A percentile compares a stretch with the other conserved stretches of the same genome.
Conservation (phyloP, 2,113 vertebrate species). For the Neotoma lepida region DNA sequence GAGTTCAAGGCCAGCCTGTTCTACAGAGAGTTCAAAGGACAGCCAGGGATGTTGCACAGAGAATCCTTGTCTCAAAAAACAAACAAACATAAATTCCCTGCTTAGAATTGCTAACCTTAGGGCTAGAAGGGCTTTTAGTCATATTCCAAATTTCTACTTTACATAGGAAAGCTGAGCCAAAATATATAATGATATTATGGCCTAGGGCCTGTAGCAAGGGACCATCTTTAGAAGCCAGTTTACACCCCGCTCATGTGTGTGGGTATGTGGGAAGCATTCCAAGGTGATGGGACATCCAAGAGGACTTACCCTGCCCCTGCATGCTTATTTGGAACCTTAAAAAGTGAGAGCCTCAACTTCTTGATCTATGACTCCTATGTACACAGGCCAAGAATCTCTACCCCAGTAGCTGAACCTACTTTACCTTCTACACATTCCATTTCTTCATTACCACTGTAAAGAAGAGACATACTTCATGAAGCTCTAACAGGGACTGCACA, state of each 20-base stretch:
- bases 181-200: background rate
- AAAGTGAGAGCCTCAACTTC: background rate
- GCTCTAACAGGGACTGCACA: background rate
- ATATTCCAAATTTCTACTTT: conserved; percentile 1
- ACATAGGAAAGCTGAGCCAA: background rate
- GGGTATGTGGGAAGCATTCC: background rate
- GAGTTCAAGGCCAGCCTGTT: background rate
- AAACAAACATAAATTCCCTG: background rate
- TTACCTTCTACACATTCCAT: background rate
- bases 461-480: background rate
- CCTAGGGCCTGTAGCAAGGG: background rate
- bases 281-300: background rate
- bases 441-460: background rate
- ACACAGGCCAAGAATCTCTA: background rate
- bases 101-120: background rate
- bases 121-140: background rate
- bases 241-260: background rate
- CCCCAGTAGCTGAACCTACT: background rate
- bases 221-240: background rate
- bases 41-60: background rate
- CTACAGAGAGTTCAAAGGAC: background rate
- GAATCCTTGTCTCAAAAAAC: background rate
- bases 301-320: background rate
- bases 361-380: background rate
- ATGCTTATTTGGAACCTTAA: background rate